phyloP scores from a whole-genome alignment of 2,888 invertebrate species.

The Dinocampus coccinellae region DNA sequence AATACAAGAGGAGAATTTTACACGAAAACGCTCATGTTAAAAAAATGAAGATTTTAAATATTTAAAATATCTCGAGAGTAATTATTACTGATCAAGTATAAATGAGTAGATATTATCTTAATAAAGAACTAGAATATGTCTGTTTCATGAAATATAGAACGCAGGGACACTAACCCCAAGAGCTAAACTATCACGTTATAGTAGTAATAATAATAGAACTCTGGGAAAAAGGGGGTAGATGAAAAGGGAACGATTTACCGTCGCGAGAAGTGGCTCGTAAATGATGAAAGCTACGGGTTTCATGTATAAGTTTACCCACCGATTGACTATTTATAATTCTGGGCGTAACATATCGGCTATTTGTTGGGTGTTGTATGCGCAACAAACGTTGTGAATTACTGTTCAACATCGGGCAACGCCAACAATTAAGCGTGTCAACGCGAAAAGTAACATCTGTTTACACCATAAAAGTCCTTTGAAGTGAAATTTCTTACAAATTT shows the following conservation, averaged over 20 bases:
- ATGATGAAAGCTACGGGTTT: slow-evolving; percentile 26
- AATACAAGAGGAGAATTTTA: too few relatives aligned
- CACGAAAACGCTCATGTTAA: too few relatives aligned
- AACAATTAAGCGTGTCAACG: neutral
- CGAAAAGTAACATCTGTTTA: neutral
- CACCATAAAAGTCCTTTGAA: neutral
- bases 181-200: slow-evolving; percentile 25
- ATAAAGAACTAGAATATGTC: slow-evolving; percentile 4
- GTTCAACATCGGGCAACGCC: neutral
- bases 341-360: slow-evolving; percentile 26
- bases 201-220: slow-evolving; percentile 51
- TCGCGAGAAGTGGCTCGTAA: slow-evolving; percentile 30
- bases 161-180: slow-evolving; percentile 41
- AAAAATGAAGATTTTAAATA: too few relatives aligned
- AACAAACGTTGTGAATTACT: neutral
- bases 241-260: slow-evolving; percentile 32
- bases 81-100: neutral
- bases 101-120: neutral
- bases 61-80: too few relatives aligned
- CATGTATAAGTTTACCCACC: neutral
- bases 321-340: slow-evolving; percentile 35
- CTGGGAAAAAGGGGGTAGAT: slow-evolving; percentile 36
- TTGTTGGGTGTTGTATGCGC: slow-evolving; percentile 3
- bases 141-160: neutral
- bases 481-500: neutral